Evolutionary conservation across 2,797 vertebrate genomes (phyloP).

Genomic region (Peromyscus attwateri): DNA sequence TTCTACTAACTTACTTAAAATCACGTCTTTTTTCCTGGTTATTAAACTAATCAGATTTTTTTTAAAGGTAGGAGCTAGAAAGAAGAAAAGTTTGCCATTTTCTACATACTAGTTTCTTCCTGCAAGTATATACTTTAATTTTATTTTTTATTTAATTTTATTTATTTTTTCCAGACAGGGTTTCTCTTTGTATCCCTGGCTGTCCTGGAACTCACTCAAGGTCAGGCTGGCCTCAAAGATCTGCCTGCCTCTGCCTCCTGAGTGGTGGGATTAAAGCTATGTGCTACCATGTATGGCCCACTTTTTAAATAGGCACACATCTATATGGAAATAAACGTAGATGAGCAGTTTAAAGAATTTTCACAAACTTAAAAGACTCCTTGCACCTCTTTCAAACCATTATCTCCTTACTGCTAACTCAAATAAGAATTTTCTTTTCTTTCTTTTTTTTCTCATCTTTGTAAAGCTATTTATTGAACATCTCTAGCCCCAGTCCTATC

Average conservation of each 20-base stretch:
- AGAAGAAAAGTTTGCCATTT: neutral
- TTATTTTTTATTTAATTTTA: neutral
- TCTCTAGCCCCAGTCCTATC: neutral
- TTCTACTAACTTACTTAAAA: neutral
- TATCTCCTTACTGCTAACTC: neutral
- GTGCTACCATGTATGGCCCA: neutral
- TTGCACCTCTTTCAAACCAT: neutral
- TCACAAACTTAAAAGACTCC: neutral
- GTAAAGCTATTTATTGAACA: conserved; percentile 17
- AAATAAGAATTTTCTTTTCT: neutral
- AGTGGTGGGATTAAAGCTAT: neutral
- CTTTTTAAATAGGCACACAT: neutral
- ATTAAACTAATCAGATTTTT: neutral
- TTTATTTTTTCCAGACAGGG: neutral
- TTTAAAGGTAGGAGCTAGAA: neutral
- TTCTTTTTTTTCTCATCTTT: neutral
- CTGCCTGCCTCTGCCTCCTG: neutral
- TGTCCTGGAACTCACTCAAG: neutral
- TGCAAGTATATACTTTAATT: neutral
- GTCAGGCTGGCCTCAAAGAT: neutral
- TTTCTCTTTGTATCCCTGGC: neutral
- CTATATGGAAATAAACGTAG: neutral
- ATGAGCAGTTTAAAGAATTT: neutral
- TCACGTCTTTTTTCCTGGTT: neutral
- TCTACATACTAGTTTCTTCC: neutral